Conservation (phyloP, 2,113 vertebrate genomes). For the Tychaedon coryphoeus region DNA sequence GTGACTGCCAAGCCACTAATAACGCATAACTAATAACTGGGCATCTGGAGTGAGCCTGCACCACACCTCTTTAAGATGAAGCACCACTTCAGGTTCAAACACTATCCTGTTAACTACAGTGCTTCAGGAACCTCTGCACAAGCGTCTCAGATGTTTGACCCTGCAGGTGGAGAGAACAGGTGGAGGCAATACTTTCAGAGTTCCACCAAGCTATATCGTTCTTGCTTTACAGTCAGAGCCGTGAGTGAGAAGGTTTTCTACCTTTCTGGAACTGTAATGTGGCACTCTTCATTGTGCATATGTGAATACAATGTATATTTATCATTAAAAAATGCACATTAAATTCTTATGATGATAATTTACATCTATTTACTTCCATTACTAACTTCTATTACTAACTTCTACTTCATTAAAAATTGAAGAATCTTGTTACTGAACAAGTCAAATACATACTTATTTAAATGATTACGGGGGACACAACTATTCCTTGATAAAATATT, state of each 20-base stretch:
- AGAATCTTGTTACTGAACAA: neutral
- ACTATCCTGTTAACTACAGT: neutral
- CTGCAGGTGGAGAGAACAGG: neutral
- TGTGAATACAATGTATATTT: neutral
- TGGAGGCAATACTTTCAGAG: neutral
- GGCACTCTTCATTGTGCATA: neutral
- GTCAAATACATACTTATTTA: neutral
- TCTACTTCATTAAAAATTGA: neutral
- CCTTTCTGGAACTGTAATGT: neutral
- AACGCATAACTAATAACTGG: accelerated
- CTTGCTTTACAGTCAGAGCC: neutral
- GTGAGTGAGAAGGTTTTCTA: neutral
- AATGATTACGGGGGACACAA: neutral
- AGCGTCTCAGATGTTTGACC: neutral
- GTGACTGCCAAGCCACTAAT: neutral
- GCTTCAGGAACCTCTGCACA: neutral
- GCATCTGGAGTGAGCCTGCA: neutral
- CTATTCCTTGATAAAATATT: neutral
- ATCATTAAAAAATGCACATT: neutral
- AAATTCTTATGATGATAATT: neutral
- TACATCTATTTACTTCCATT: neutral
- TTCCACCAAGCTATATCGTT: accelerated
- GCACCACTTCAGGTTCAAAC: neutral
- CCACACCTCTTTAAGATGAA: neutral
- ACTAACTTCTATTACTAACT: neutral